These are phyloP conservation scores for Microplitis deprimator DNA, from an alignment of 2,888 invertebrate species.

Conservation along the genomic window DNA sequence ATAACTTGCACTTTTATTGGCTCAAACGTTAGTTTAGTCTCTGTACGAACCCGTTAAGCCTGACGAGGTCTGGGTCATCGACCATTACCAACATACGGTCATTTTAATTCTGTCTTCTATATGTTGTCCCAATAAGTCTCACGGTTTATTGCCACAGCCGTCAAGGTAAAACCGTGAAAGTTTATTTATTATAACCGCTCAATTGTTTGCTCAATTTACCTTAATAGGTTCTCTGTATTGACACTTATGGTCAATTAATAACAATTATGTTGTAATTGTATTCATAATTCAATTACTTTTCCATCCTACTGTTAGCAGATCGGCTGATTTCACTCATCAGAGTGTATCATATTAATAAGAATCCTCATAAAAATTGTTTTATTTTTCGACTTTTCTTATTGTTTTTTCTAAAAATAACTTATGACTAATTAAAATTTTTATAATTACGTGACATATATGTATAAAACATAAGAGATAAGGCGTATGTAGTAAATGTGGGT, in stretches of 20 bases:
- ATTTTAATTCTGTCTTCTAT: neutral
- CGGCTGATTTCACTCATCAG: too few relatives aligned
- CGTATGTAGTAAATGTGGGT: neutral
- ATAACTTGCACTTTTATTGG: neutral
- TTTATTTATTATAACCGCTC: neutral
- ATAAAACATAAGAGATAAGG: neutral
- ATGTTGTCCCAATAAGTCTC: neutral
- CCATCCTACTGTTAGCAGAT: too few relatives aligned
- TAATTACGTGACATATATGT: too few relatives aligned
- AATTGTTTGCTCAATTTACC: neutral
- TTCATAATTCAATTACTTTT: neutral
- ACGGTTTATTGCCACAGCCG: neutral
- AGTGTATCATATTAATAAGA: too few relatives aligned
- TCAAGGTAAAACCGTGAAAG: neutral
- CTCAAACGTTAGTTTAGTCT: neutral
- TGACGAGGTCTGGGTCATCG: conserved; percentile 1
- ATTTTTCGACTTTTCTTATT: too few relatives aligned
- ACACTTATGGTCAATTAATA: neutral
- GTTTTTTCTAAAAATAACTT: too few relatives aligned
- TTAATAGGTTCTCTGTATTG: neutral
- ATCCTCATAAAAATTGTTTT: too few relatives aligned
- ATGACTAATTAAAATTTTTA: too few relatives aligned
- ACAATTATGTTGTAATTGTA: neutral
- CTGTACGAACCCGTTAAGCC: neutral
- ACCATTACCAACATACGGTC: neutral